These are phyloP conservation scores for Aethes cnicana DNA, from an alignment of 2,888 invertebrate species.

Conservation along the genomic window DNA sequence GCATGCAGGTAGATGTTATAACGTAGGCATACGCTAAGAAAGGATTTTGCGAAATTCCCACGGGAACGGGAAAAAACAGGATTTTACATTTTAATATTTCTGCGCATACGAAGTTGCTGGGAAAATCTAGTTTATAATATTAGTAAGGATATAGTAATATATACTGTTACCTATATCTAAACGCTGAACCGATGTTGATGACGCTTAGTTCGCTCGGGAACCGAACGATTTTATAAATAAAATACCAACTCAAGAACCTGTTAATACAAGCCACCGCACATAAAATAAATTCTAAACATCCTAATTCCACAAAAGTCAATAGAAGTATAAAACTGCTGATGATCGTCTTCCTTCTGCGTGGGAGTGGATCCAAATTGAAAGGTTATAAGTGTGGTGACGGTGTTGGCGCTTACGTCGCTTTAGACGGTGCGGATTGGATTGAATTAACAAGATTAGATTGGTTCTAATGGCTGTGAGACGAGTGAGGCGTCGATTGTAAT, in stretches of 20 bases:
- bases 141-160: too few relatives aligned
- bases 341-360: constrained; percentile 37
- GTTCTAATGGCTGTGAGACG: constrained; percentile 77
- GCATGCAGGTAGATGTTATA: too few relatives aligned
- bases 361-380: constrained; percentile 27
- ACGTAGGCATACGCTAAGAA: too few relatives aligned
- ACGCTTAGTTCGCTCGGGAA: not conserved
- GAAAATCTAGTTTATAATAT: too few relatives aligned
- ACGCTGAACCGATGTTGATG: not conserved
- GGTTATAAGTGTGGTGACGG: not conserved
- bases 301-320: constrained; percentile 39
- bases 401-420: constrained; percentile 3
- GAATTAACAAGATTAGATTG: constrained; percentile 80
- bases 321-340: constrained; percentile 39
- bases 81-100: too few relatives aligned
- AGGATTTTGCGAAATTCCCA: too few relatives aligned
- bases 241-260: not conserved
- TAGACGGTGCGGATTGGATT: constrained; percentile 38
- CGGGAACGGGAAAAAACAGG: too few relatives aligned
- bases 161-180: not conserved
- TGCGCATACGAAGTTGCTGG: too few relatives aligned
- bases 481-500: constrained; percentile 76
- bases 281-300: constrained; percentile 36
- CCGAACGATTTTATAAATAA: not conserved
- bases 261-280: constrained; percentile 7